These are phyloP conservation scores for Lindbergichthys nudifrons DNA, from an alignment of 2,797 vertebrate genomes.

Conservation along the genomic window DNA sequence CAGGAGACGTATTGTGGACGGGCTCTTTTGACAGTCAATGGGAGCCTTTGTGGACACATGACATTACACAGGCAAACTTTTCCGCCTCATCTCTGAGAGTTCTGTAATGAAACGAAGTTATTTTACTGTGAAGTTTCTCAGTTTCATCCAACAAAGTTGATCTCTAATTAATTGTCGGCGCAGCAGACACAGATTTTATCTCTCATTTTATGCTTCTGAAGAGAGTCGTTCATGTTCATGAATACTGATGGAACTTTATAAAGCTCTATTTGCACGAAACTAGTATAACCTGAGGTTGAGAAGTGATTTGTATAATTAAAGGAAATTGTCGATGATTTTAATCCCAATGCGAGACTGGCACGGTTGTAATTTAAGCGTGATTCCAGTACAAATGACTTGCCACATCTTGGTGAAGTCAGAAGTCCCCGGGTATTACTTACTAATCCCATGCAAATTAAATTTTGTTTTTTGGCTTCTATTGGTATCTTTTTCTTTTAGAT, in stretches of 20 bases:
- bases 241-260: constrained; percentile 72
- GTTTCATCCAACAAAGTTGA: constrained; percentile 51
- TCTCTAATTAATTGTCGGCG: constrained; percentile 52
- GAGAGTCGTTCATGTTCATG: constrained; percentile 64
- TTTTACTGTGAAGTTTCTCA: constrained; percentile 54
- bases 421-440: constrained; percentile 5
- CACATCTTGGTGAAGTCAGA: constrained; percentile 20
- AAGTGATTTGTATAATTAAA: constrained; percentile 64
- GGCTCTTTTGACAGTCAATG: constrained; percentile 39
- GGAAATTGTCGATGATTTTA: constrained; percentile 50
- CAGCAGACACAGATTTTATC: constrained; percentile 59
- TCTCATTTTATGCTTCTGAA: constrained; percentile 59
- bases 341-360: constrained; percentile 36
- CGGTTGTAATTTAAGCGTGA: constrained; percentile 33
- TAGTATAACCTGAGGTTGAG: constrained; percentile 52
- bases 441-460: constrained; percentile 44
- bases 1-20: constrained; percentile 25
- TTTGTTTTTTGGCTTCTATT: constrained; percentile 9
- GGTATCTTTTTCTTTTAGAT: constrained; percentile 6
- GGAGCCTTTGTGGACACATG: constrained; percentile 53
- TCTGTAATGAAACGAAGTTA: constrained; percentile 37
- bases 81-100: constrained; percentile 28
- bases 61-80: constrained; percentile 32
- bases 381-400: constrained; percentile 28
- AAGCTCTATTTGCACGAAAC: constrained; percentile 53